Evolutionary conservation across 2,113 vertebrate species (phyloP).

Genomic region (Calcarius ornatus): DNA sequence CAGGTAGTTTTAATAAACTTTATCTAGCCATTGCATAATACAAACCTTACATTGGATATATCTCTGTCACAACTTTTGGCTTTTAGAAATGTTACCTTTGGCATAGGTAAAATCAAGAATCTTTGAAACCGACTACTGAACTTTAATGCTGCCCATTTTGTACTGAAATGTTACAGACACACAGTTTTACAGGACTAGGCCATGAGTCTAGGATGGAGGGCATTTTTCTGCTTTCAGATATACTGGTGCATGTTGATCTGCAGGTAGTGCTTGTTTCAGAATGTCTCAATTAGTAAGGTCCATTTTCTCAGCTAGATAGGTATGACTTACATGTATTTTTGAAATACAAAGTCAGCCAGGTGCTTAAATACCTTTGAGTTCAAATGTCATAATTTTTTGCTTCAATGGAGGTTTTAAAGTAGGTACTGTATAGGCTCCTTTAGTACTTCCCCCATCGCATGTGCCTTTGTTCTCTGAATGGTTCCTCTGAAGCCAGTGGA

Average conservation of each 20-base stretch:
- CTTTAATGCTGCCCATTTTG: neutral
- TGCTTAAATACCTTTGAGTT: neutral
- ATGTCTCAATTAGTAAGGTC: neutral
- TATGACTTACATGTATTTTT: neutral
- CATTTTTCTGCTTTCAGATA: neutral
- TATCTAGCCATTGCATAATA: conserved; percentile 2
- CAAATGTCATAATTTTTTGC: neutral
- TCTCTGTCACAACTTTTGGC: neutral
- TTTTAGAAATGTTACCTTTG: neutral
- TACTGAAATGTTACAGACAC: neutral
- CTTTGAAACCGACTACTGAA: neutral
- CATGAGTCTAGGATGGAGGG: neutral
- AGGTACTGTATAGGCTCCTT: neutral
- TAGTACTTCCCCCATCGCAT: neutral
- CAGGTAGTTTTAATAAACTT: conserved; percentile 71
- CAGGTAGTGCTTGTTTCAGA: neutral
- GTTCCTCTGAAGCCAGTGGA: neutral
- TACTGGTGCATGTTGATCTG: neutral
- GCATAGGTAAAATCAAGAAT: neutral
- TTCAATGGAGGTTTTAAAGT: neutral
- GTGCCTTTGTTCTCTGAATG: neutral
- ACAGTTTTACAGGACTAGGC: neutral
- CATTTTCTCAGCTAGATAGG: neutral
- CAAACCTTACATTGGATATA: conserved; percentile 12
- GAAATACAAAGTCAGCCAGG: neutral